Evolutionary conservation across 2,797 vertebrate genomes (phyloP).

Genomic region (Simalia tracyae): DNA sequence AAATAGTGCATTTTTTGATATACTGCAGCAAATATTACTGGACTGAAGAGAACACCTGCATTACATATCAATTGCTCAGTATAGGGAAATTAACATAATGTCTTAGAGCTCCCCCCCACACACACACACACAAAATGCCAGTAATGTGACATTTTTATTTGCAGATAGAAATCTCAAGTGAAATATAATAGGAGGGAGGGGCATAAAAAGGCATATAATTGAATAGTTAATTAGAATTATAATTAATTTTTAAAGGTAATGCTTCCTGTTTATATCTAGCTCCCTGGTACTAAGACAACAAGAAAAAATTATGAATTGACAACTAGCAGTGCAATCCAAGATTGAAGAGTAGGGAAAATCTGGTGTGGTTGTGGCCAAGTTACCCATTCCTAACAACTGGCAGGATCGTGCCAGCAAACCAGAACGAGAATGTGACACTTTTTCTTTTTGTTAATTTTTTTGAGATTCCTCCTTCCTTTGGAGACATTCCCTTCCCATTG

Average conservation of each 20-base stretch:
- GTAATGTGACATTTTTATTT: constrained; percentile 44
- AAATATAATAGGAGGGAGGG: constrained; percentile 42
- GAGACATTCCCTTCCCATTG: background rate
- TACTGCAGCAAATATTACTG: background rate
- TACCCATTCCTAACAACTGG: background rate
- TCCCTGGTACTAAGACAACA: constrained; percentile 12
- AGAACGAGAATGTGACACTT: background rate
- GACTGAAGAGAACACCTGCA: constrained; percentile 36
- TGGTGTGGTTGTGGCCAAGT: background rate
- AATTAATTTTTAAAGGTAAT: constrained; percentile 53
- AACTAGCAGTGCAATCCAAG: background rate
- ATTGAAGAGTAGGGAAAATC: background rate
- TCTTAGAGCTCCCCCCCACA: background rate
- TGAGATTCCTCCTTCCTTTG: background rate
- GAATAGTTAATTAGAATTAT: constrained; percentile 64
- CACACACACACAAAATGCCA: constrained; percentile 5
- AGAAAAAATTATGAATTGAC: constrained; percentile 12
- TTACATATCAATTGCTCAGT: constrained; percentile 51
- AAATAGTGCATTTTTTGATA: background rate
- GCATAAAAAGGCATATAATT: constrained; percentile 43
- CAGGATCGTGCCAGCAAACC: background rate
- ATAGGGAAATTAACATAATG: constrained; percentile 62
- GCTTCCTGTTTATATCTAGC: constrained; percentile 23
- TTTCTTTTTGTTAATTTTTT: background rate
- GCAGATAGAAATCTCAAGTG: constrained; percentile 39